phyloP scores from a whole-genome alignment of 2,888 invertebrate species.

The Orchestes rusci region DNA sequence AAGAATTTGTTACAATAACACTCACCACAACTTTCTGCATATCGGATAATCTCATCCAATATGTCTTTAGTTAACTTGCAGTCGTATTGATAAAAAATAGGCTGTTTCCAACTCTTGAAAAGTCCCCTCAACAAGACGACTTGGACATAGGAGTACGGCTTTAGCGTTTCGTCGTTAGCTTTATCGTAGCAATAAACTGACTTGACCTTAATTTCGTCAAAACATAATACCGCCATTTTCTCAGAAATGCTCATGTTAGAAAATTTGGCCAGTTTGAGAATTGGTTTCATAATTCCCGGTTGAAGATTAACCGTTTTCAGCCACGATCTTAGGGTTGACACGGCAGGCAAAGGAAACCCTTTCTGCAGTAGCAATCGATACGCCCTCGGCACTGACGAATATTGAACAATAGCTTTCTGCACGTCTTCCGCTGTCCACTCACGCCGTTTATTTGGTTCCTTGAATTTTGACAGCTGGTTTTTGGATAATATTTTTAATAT shows the following conservation, averaged over 20 bases:
- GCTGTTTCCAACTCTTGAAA: conserved; percentile 29
- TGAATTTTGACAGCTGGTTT: too few species aligned
- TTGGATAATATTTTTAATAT: too few species aligned
- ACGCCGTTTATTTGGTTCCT: too few species aligned
- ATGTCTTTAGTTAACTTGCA: conserved; percentile 22
- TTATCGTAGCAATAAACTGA: background rate
- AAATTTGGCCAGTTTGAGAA: conserved; percentile 14
- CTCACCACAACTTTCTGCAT: background rate
- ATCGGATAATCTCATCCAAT: background rate
- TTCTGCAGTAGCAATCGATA: conserved; percentile 14
- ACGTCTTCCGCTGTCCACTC: conserved; percentile 20
- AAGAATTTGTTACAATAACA: background rate
- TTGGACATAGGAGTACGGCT: conserved; percentile 14
- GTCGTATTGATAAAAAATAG: conserved; percentile 30
- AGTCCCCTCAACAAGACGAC: conserved; percentile 29
- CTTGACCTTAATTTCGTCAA: background rate
- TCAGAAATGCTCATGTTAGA: conserved; percentile 5
- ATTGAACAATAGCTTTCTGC: conserved; percentile 14
- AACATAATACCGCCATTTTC: background rate
- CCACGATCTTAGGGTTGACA: conserved; percentile 26
- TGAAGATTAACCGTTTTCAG: conserved; percentile 5
- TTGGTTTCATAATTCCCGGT: conserved; percentile 25
- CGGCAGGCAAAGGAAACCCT: conserved; percentile 19
- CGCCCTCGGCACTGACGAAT: conserved; percentile 16
- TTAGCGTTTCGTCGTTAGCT: background rate